Evolutionary conservation across 2,888 invertebrate species (phyloP).

Genomic region (Platycheirus albimanus): DNA sequence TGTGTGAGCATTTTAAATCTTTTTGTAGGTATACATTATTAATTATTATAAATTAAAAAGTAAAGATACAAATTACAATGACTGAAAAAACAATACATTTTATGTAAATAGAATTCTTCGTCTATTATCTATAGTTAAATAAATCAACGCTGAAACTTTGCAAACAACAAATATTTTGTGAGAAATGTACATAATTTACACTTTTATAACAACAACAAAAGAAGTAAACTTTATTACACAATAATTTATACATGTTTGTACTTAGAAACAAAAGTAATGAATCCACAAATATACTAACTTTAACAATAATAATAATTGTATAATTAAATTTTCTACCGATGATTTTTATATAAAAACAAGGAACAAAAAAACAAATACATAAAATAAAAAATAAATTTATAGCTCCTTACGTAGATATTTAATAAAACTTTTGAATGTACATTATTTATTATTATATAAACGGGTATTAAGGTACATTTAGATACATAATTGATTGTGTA

Average conservation of each 20-base stretch:
- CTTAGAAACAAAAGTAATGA: background rate
- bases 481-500: slow-evolving; percentile 39
- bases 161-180: slow-evolving; percentile 63
- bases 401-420: background rate
- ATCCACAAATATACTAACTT: no score
- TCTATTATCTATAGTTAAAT: slow-evolving; percentile 63
- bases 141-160: slow-evolving; percentile 28
- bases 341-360: slow-evolving; percentile 4
- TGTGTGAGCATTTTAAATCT: no score
- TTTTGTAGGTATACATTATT: no score
- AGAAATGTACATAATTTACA: slow-evolving; percentile 71
- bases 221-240: slow-evolving; percentile 10
- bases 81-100: slow-evolving; percentile 64
- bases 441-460: background rate
- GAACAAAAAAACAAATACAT: no score
- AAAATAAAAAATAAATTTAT: no score
- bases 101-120: slow-evolving; percentile 58
- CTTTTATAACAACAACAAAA: slow-evolving; percentile 33
- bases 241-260: slow-evolving; percentile 16
- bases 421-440: background rate
- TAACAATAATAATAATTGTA: no score
- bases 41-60: no score
- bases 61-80: slow-evolving; percentile 17
- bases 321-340: background rate
- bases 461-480: background rate